Conservation (phyloP, 1,140 invertebrate genomes). For the Caenorhabditis latens region DNA sequence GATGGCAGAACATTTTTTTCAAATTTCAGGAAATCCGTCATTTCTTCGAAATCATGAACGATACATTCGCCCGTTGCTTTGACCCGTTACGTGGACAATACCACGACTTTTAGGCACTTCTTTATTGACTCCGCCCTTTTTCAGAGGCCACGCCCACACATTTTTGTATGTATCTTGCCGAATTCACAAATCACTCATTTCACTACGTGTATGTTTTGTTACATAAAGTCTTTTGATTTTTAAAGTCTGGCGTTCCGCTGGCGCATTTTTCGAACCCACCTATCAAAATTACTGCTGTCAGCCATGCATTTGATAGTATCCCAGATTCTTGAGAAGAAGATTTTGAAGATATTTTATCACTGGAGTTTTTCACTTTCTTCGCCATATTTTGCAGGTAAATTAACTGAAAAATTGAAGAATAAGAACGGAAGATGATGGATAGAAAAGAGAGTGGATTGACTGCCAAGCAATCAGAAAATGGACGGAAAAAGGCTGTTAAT, state of each 20-base stretch:
- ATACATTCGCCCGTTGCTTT: slow-evolving; percentile 59
- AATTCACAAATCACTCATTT: neutral
- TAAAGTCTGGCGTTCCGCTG: neutral
- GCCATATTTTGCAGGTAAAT: neutral
- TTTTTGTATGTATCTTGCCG: neutral
- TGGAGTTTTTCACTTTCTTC: neutral
- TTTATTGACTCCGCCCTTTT: slow-evolving; percentile 7
- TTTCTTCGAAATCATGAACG: slow-evolving; percentile 61
- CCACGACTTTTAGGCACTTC: slow-evolving; percentile 14
- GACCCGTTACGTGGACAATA: slow-evolving; percentile 58
- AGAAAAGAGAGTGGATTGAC: no score
- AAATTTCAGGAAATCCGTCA: slow-evolving; percentile 59
- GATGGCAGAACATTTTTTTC: no score
- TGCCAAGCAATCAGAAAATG: no score
- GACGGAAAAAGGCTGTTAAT: no score
- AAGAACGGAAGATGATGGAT: neutral
- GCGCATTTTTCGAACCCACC: neutral
- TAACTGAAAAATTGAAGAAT: neutral
- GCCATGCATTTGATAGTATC: neutral
- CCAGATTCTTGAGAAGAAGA: no score
- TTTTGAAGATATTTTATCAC: neutral
- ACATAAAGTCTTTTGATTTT: neutral
- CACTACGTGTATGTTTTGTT: neutral
- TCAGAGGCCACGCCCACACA: neutral
- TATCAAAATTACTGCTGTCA: neutral